Evolutionary conservation across 2,888 invertebrate species (phyloP).

Genomic region (Lumbricus terrestris): DNA sequence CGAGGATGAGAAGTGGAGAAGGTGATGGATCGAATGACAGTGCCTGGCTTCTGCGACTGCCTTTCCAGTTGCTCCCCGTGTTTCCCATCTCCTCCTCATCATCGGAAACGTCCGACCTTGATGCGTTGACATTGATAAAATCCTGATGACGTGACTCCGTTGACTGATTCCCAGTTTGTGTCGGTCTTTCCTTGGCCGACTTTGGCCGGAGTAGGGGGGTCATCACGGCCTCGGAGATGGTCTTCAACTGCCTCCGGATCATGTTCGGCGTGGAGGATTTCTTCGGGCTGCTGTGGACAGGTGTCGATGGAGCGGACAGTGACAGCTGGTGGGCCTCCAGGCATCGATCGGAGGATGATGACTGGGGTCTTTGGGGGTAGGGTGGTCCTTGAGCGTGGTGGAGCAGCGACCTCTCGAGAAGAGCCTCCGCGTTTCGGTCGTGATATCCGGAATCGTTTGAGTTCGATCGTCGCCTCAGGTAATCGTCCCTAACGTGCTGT

Average conservation of each 20-base stretch:
- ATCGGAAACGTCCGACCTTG: neutral
- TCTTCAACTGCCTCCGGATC: neutral
- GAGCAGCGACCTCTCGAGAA: neutral
- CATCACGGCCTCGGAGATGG: neutral
- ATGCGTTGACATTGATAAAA: neutral
- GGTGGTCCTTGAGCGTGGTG: neutral
- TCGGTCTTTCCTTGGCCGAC: neutral
- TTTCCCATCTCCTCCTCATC: neutral
- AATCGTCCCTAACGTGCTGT: neutral
- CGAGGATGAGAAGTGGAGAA: neutral
- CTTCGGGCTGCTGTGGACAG: neutral
- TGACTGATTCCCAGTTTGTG: neutral
- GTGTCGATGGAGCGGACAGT: neutral
- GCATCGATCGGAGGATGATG: neutral
- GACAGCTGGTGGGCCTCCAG: neutral
- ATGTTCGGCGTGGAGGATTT: neutral
- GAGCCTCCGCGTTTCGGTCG: neutral
- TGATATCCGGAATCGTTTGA: constrained; percentile 7
- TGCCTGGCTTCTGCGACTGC: neutral
- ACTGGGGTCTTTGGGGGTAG: neutral
- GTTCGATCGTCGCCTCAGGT: neutral
- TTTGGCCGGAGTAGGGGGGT: neutral
- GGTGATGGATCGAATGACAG: neutral
- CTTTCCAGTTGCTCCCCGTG: neutral
- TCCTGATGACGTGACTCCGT: neutral